Conservation (phyloP, 2,888 invertebrate genomes). For the Neoascia interrupta region DNA sequence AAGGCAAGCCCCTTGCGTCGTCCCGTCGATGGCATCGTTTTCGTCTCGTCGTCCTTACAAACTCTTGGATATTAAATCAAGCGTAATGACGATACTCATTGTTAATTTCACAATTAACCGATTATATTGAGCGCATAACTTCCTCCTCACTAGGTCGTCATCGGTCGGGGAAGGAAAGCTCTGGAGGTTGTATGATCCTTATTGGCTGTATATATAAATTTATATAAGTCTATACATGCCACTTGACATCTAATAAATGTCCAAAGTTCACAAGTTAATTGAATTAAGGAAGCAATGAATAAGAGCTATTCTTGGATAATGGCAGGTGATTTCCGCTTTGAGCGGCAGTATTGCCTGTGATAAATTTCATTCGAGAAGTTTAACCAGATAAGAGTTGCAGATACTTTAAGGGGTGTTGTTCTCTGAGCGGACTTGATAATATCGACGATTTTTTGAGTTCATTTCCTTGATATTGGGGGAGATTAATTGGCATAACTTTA, state of each 20-base stretch:
- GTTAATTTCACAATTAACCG: slow-evolving; percentile 69
- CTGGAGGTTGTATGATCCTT: neutral
- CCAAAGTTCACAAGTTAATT: slow-evolving; percentile 69
- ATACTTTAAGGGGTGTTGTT: slow-evolving; percentile 19
- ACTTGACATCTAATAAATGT: slow-evolving; percentile 69
- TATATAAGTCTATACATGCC: slow-evolving; percentile 38
- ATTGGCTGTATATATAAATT: slow-evolving; percentile 14
- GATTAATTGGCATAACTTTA: too few relatives aligned
- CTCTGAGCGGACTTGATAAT: too few relatives aligned
- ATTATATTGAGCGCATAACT: slow-evolving; percentile 68
- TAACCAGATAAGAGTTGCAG: slow-evolving; percentile 44
- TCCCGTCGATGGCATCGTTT: neutral
- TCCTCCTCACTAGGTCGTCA: slow-evolving; percentile 29
- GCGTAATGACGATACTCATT: slow-evolving; percentile 68
- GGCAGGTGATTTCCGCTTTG: slow-evolving; percentile 66
- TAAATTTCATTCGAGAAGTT: slow-evolving; percentile 42
- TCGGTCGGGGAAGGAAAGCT: slow-evolving; percentile 21
- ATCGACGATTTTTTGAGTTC: too few relatives aligned
- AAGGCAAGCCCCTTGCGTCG: slow-evolving; percentile 26
- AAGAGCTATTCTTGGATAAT: slow-evolving; percentile 64
- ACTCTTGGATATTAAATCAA: slow-evolving; percentile 61
- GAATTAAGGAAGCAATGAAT: slow-evolving; percentile 68
- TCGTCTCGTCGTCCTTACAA: slow-evolving; percentile 19
- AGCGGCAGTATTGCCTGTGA: slow-evolving; percentile 48
- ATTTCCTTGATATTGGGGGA: too few relatives aligned